Percentiles rank a stretch among this genome's conserved stretches.
These are phyloP conservation scores for Pardalotus punctatus DNA, from an alignment of 2,113 vertebrate genomes.

Conservation along the genomic window DNA sequence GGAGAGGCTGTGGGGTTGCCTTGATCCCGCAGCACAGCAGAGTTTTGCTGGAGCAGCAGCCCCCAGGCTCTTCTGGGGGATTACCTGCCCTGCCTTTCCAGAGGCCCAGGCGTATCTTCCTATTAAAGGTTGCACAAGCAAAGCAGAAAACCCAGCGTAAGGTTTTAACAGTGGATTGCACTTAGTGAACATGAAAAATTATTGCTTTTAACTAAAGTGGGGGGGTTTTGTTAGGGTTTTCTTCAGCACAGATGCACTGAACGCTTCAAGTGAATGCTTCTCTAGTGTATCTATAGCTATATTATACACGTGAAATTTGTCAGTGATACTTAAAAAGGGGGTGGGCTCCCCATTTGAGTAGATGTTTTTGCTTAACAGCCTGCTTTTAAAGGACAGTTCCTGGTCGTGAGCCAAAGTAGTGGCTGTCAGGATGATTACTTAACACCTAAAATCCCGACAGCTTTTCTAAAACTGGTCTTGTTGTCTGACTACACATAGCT, in stretches of 20 bases:
- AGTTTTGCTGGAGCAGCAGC: neutral
- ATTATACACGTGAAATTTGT: neutral
- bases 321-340: neutral
- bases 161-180: neutral
- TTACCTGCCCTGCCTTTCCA: accelerated
- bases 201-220: neutral
- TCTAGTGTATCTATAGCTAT: neutral
- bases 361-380: neutral
- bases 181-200: neutral
- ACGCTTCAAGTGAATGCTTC: neutral
- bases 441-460: neutral
- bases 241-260: neutral
- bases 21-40: accelerated
- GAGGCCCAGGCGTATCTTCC: accelerated
- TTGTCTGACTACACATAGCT: neutral
- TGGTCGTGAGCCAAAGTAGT: neutral
- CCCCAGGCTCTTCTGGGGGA: accelerated
- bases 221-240: neutral
- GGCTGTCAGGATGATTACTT: accelerated
- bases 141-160: neutral
- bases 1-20: neutral
- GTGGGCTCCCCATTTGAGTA: neutral
- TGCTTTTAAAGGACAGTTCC: neutral
- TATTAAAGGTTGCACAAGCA: neutral
- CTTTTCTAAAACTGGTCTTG: neutral